phyloP scores from a whole-genome alignment of 2,797 vertebrate genomes.

The Acanthurus lineatus region DNA sequence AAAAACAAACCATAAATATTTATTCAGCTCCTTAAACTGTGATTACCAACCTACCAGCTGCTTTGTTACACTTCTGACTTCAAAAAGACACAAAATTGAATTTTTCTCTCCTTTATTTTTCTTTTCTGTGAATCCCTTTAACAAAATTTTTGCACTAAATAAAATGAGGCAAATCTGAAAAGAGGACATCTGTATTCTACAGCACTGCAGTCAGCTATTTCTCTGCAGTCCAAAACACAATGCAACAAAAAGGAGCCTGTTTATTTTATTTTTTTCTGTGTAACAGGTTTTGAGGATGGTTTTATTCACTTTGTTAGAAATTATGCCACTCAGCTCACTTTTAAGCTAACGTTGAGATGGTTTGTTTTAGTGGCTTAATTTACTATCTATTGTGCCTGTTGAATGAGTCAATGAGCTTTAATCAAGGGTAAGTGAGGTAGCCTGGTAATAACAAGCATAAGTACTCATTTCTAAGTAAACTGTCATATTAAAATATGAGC shows the following conservation, averaged over 20 bases:
- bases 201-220: not conserved
- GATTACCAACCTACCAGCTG: not conserved
- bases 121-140: not conserved
- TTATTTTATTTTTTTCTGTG: not conserved
- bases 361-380: not conserved
- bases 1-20: not conserved
- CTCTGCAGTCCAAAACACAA: not conserved
- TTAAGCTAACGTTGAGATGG: not conserved
- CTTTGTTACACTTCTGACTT: not conserved
- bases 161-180: not conserved
- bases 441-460: not conserved
- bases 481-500: not conserved
- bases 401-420: not conserved
- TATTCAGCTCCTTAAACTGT: not conserved
- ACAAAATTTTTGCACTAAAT: not conserved
- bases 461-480: not conserved
- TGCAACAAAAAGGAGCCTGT: not conserved
- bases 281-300: not conserved
- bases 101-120: not conserved
- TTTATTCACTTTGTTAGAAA: slow-evolving; percentile 3
- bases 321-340: not conserved
- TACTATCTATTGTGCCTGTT: not conserved
- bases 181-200: not conserved
- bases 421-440: slow-evolving; percentile 1
- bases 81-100: not conserved